Conservation (phyloP, 2,888 invertebrate species). For the Drosophila conformis region DNA sequence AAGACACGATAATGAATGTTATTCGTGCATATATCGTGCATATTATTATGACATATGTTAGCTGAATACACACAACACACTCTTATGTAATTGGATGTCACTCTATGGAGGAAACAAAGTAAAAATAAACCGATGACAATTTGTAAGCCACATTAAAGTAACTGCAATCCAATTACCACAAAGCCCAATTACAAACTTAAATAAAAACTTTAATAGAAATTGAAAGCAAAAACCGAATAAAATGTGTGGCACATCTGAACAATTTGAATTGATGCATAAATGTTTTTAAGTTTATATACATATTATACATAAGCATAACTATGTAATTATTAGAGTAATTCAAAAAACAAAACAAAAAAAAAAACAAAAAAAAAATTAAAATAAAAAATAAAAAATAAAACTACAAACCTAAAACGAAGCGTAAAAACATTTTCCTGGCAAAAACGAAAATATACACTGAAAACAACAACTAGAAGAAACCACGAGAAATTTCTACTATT, state of each 20-base stretch:
- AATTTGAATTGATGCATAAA: slow-evolving; percentile 73
- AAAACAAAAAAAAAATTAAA: slow-evolving; percentile 19
- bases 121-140: slow-evolving; percentile 41
- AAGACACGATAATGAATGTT: slow-evolving; percentile 31
- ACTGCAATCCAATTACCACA: slow-evolving; percentile 43
- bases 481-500: slow-evolving; percentile 57
- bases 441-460: slow-evolving; percentile 28
- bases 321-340: slow-evolving; percentile 84
- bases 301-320: slow-evolving; percentile 77
- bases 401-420: slow-evolving; percentile 44
- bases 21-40: slow-evolving; percentile 77
- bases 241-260: slow-evolving; percentile 68
- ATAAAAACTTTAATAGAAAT: slow-evolving; percentile 11
- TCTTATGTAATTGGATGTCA: slow-evolving; percentile 59
- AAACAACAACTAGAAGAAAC: slow-evolving; percentile 48
- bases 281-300: slow-evolving; percentile 75
- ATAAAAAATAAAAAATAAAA: not conserved
- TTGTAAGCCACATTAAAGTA: slow-evolving; percentile 45
- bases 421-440: slow-evolving; percentile 57
- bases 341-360: slow-evolving; percentile 64
- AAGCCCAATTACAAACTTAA: slow-evolving; percentile 24
- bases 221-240: slow-evolving; percentile 45
- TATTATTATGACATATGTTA: slow-evolving; percentile 69
- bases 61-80: slow-evolving; percentile 61
- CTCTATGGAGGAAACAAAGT: slow-evolving; percentile 13